Evolutionary conservation across 1,140 invertebrate genomes (phyloP), one percentile per base, ranked within the genome.

Genomic region (Euglossa dilemma): DNA sequence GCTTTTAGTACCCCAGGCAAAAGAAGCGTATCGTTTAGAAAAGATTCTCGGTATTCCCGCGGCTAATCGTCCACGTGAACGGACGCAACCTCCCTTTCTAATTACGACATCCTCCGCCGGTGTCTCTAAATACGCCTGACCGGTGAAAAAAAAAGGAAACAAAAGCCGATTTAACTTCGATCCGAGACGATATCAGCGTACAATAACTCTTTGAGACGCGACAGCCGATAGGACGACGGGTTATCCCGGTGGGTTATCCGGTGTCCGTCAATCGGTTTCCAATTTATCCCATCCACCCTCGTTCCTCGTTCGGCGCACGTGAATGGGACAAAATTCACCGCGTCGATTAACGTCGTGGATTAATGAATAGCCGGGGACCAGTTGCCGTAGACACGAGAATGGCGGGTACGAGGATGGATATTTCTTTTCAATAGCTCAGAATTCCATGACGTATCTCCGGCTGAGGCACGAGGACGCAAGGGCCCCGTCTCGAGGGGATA

Each of bases 381-480:
- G n/a, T 66, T 52, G 18, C n/a, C 43, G 20, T 25, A 23, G 87
- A 89, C 87, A 89, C 80, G 87, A 78, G 80, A 89, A 89, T 89
- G 87, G 87, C 87, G 87, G 83, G 80, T 75, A 88, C 63, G 61
- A 16, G 50, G 20, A 56, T 57, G 83, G 25, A 54, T 69, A 61
- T 66, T 88, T 80, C 72, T 63, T 83, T 89, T 77, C 67, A 80
- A 80, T 88, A 78, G 45, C 57, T 36, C 56, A 36, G 66, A 56
- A 85, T 85, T 81, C 74, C 77, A 47, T 70, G 86, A 85, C 74
- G 79, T 85, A 88, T 80, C 66, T 45, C 63, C 6, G 56, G 36
- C 36, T 36, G 4, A 2, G 4, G 36, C 36, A 56, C 47, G 63
- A 74, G 11, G 28, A 52, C 47, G 76, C 63, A 77, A 74, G 56